These are phyloP conservation scores for Hoplodrina ambigua DNA, from an alignment of 2,888 invertebrate species.

Conservation along the genomic window DNA sequence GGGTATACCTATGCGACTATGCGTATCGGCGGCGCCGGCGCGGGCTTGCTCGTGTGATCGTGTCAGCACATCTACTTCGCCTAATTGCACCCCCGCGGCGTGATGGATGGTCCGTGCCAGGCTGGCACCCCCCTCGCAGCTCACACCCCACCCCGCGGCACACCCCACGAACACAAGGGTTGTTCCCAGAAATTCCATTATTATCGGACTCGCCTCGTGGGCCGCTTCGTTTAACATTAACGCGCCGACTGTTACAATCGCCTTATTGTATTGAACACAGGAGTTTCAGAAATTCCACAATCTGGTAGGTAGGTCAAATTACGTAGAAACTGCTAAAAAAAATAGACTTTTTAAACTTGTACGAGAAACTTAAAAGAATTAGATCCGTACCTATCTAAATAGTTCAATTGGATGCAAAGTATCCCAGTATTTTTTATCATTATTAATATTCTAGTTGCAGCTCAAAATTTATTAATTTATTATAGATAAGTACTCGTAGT, in stretches of 20 bases:
- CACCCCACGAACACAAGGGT: conserved; percentile 85
- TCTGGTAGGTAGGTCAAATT: conserved; percentile 51
- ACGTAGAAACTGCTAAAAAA: conserved; percentile 46
- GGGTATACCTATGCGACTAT: conserved; percentile 34
- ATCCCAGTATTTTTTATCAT: not conserved
- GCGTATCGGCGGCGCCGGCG: conserved; percentile 61
- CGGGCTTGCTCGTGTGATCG: conserved; percentile 77
- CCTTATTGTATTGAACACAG: conserved; percentile 65
- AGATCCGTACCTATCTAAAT: no score
- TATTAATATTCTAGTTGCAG: no score
- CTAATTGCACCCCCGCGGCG: conserved; percentile 83
- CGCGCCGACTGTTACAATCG: conserved; percentile 75
- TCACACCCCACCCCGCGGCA: conserved; percentile 72
- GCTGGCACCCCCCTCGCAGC: conserved; percentile 62
- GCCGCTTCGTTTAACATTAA: conserved; percentile 82
- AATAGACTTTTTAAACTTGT: not conserved
- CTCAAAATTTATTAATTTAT: no score
- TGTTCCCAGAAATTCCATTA: conserved; percentile 89
- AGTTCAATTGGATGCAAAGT: not conserved
- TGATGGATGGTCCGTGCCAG: conserved; percentile 83
- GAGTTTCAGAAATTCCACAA: conserved; percentile 72
- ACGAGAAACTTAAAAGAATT: not conserved
- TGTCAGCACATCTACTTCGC: conserved; percentile 88
- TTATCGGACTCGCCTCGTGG: conserved; percentile 75
- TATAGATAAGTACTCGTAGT: no score